Conservation (phyloP, 2,113 vertebrate genomes). For the Cynocephalus volans region DNA sequence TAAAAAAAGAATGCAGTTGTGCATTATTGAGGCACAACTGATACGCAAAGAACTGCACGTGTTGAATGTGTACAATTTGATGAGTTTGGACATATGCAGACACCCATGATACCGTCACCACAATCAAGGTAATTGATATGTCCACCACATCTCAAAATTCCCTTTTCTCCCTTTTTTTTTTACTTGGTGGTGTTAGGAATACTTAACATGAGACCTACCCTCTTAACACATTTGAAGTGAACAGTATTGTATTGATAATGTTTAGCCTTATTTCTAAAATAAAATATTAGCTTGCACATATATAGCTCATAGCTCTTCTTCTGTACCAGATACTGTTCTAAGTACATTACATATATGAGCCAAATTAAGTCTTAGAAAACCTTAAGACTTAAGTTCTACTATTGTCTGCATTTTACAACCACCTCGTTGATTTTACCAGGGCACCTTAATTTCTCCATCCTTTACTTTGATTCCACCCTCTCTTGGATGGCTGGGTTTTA, state of each 20-base stretch:
- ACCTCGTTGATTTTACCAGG: not conserved
- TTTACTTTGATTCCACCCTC: not conserved
- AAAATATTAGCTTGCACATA: not conserved
- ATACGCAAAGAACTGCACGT: not conserved
- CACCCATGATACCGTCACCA: not conserved
- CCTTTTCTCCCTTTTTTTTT: not conserved
- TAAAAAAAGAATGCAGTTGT: no score
- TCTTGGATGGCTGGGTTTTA: constrained; percentile 10
- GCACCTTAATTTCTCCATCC: not conserved
- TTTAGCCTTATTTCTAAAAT: constrained; percentile 27
- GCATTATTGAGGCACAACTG: not conserved
- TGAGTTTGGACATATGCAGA: not conserved
- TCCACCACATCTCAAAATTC: not conserved
- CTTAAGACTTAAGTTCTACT: not conserved
- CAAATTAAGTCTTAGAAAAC: constrained; percentile 48
- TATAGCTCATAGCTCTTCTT: not conserved
- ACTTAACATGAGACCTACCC: not conserved
- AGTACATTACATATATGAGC: not conserved
- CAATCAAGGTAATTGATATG: not conserved
- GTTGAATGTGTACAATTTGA: no score
- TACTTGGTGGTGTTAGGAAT: not conserved
- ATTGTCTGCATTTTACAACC: not conserved
- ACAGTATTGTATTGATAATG: not conserved
- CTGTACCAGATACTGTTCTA: not conserved
- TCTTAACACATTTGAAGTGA: not conserved